Conservation (phyloP, 2,797 vertebrate genomes). For the Enteromius afrohamiltoni region DNA sequence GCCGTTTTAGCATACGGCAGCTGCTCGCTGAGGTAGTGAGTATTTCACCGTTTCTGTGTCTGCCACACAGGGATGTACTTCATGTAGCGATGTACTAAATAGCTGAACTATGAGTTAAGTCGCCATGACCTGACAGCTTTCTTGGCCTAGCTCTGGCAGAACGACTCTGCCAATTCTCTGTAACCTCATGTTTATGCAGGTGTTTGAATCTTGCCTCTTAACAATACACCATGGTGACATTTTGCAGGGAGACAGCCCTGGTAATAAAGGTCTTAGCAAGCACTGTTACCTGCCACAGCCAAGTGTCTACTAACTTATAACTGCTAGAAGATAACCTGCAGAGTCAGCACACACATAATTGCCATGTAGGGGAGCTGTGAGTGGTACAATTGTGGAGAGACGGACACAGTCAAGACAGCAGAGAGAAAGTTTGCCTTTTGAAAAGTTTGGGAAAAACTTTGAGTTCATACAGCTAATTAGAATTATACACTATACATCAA, state of each 20-base stretch:
- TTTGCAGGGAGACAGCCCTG: conserved; percentile 51
- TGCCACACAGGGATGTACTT: conserved; percentile 10
- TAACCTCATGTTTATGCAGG: conserved; percentile 49
- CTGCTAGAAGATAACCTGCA: conserved; percentile 47
- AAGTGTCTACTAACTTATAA: conserved; percentile 53
- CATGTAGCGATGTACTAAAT: conserved; percentile 20
- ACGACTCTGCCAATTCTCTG: conserved; percentile 14
- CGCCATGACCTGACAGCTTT: conserved; percentile 22
- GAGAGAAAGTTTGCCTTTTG: conserved; percentile 19
- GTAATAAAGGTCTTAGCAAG: conserved; percentile 59
- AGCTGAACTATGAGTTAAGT: conserved; percentile 28
- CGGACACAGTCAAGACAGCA: conserved; percentile 27
- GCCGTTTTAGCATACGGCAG: conserved; percentile 4
- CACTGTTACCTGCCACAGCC: conserved; percentile 48
- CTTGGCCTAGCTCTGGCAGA: conserved; percentile 25
- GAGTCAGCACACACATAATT: conserved; percentile 56
- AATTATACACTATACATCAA: conserved; percentile 1
- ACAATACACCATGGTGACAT: conserved; percentile 43
- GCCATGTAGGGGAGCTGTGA: conserved; percentile 42
- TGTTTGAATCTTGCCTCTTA: conserved; percentile 38
- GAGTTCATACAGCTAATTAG: background rate
- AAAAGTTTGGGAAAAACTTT: background rate
- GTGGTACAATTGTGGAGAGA: conserved; percentile 8
- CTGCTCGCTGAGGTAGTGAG: background rate
- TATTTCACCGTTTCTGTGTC: conserved; percentile 14